Conservation (phyloP, 92 coral and sea anemone species). For the Muricea muricata region DNA sequence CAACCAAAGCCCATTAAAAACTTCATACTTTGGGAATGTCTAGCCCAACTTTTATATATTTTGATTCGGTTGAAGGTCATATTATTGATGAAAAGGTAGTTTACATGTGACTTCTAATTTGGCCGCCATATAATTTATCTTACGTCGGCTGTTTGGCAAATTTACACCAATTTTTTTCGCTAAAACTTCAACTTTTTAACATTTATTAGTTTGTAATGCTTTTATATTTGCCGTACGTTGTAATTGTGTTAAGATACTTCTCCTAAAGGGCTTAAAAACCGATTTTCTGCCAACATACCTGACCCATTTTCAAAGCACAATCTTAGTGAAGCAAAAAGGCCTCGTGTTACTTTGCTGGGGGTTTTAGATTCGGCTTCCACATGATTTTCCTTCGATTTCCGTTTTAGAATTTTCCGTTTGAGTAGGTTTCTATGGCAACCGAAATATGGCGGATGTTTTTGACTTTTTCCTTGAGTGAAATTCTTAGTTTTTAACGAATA, state of each 20-base stretch:
- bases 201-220: background rate
- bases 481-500: background rate
- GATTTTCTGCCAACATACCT: constrained; percentile 18
- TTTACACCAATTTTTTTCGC: no score
- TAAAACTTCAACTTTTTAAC: background rate
- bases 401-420: background rate
- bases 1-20: no score
- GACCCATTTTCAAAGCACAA: constrained; percentile 38
- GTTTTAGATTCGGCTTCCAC: constrained; percentile 79
- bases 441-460: background rate
- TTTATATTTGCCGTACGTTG: background rate
- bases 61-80: no score
- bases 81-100: no score
- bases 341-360: constrained; percentile 97
- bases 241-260: background rate
- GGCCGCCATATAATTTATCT: background rate
- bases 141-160: no score
- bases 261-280: background rate
- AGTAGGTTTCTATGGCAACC: background rate
- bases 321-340: constrained; percentile 75
- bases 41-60: no score
- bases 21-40: no score
- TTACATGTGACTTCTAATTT: no score
- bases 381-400: background rate
- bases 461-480: background rate